A percentile compares a stretch with the other conserved stretches of the same genome.
phyloP scores from a whole-genome alignment of 2,888 invertebrate species.

The Synanthedon vespiformis region DNA sequence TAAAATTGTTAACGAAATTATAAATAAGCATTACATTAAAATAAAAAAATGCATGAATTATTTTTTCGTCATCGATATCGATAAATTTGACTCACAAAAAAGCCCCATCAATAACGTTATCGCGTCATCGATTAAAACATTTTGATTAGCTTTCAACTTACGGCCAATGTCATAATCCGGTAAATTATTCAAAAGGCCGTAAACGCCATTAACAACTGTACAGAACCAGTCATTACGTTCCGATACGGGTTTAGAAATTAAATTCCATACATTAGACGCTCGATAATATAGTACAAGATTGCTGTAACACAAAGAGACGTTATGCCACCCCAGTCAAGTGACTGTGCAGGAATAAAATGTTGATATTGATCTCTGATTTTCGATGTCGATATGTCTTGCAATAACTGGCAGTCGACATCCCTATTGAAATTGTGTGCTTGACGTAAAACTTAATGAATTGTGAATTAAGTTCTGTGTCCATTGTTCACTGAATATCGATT shows the following conservation, averaged over 20 bases:
- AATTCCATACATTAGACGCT: constrained; percentile 65
- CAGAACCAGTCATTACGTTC: constrained; percentile 42
- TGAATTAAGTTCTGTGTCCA: constrained; percentile 30
- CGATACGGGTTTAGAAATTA: constrained; percentile 50
- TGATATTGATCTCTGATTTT: constrained; percentile 61
- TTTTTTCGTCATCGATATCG: too few species aligned
- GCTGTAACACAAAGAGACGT: constrained; percentile 60
- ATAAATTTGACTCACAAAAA: constrained; percentile 7
- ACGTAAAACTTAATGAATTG: constrained; percentile 67
- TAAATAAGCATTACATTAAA: too few species aligned
- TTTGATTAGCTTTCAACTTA: constrained; percentile 70
- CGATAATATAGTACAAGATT: constrained; percentile 55
- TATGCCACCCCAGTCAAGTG: constrained; percentile 67
- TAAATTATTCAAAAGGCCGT: constrained; percentile 46
- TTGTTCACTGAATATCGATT: too few species aligned
- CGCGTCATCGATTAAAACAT: constrained; percentile 69
- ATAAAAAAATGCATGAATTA: too few species aligned
- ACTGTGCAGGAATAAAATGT: constrained; percentile 57
- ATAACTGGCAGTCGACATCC: constrained; percentile 61
- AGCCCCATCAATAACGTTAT: constrained; percentile 53
- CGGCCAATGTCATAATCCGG: constrained; percentile 61
- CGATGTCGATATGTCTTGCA: constrained; percentile 57
- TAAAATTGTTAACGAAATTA: too few species aligned
- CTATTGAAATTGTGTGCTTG: constrained; percentile 61
- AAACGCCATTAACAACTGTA: constrained; percentile 46